Conservation (phyloP, 2,888 invertebrate species). For the Leptopilina syphax region DNA sequence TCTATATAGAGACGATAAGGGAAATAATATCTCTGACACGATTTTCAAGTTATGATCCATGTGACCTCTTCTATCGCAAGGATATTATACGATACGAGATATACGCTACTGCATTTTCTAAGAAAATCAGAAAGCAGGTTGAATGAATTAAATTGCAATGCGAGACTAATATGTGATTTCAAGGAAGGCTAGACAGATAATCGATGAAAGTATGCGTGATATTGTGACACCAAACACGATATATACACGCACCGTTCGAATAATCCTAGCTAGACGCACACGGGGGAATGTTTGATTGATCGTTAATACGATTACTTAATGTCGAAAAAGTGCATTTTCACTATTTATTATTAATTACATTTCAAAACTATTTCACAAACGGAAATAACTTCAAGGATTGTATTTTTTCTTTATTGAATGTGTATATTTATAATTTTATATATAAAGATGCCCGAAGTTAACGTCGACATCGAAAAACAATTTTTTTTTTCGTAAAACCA, state of each 20-base stretch:
- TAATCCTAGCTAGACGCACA: conserved; percentile 1
- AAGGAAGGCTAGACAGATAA: conserved; percentile 35
- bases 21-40: neutral
- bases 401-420: no score
- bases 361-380: no score
- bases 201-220: conserved; percentile 39
- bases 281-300: conserved; percentile 29
- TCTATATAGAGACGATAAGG: neutral
- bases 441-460: no score
- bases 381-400: no score
- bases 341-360: no score
- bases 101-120: neutral
- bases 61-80: conserved; percentile 17
- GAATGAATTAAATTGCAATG: conserved; percentile 38
- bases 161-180: conserved; percentile 38
- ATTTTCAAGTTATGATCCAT: conserved; percentile 17
- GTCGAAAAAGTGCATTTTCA: no score
- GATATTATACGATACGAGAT: neutral
- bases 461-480: no score
- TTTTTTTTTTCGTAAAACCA: no score
- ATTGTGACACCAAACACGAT: conserved; percentile 23
- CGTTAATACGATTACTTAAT: no score
- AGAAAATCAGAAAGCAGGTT: conserved; percentile 34
- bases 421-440: no score
- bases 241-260: neutral